Conservation (phyloP, 1,140 invertebrate genomes). For the Penaeus vannamei region DNA sequence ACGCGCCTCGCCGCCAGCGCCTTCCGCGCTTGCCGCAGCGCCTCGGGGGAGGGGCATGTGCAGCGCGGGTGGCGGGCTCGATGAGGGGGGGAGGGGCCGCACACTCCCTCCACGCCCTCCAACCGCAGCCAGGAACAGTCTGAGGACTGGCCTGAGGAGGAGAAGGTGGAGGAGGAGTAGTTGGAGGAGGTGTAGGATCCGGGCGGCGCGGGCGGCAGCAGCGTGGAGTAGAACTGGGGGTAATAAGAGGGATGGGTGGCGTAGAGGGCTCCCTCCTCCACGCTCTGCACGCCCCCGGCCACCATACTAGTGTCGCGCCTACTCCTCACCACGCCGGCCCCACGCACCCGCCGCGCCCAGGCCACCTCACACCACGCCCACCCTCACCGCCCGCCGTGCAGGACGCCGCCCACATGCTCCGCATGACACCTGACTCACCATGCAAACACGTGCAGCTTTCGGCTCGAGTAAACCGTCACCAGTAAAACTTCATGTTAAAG, state of each 20-base stretch:
- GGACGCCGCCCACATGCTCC: neutral
- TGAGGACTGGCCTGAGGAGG: conserved; percentile 59
- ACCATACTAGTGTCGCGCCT: conserved; percentile 53
- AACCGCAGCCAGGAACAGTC: conserved; percentile 59
- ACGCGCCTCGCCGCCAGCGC: conserved; percentile 56
- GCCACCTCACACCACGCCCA: conserved; percentile 38
- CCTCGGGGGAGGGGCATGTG: conserved; percentile 58
- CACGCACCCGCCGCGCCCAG: conserved; percentile 42
- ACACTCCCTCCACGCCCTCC: conserved; percentile 51
- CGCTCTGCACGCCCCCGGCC: conserved; percentile 67
- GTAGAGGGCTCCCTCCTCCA: conserved; percentile 64
- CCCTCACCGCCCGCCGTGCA: neutral
- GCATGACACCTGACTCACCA: neutral
- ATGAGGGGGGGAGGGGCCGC: conserved; percentile 32
- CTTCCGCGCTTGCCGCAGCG: conserved; percentile 48
- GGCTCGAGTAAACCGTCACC: too few species aligned
- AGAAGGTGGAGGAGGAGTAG: conserved; percentile 62
- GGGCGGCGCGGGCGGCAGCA: conserved; percentile 62
- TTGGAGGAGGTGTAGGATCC: conserved; percentile 62
- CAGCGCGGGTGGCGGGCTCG: conserved; percentile 51
- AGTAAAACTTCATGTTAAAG: too few species aligned
- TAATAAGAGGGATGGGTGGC: conserved; percentile 63
- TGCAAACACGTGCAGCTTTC: too few species aligned
- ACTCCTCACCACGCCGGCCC: conserved; percentile 49
- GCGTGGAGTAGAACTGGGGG: conserved; percentile 63